Evolutionary conservation across 2,888 invertebrate species (phyloP).

Genomic region (Melangyna quadrimaculata): DNA sequence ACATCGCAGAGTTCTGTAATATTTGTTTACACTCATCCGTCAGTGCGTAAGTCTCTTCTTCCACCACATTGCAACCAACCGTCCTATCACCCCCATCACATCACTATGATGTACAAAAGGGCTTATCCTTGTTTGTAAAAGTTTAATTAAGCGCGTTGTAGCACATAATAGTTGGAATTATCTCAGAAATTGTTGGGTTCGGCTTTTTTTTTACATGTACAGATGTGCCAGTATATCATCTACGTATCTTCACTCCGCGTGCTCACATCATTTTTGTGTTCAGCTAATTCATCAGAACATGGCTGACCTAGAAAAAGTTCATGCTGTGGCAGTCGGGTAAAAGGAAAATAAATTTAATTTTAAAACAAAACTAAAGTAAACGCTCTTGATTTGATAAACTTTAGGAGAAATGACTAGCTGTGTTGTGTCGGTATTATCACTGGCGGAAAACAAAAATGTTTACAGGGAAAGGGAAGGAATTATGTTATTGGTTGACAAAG

Average conservation of each 20-base stretch:
- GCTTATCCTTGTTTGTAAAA: constrained; percentile 42
- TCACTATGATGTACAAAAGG: neutral
- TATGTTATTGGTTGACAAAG: no score
- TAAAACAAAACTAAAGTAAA: neutral
- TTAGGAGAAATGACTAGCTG: neutral
- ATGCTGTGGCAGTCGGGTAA: neutral
- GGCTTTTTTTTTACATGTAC: neutral
- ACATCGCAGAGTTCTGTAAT: constrained; percentile 7
- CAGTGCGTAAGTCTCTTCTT: constrained; percentile 36
- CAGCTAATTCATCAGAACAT: constrained; percentile 7
- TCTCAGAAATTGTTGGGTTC: constrained; percentile 10
- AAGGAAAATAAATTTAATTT: neutral
- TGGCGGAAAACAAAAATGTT: neutral
- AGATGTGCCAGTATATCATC: neutral
- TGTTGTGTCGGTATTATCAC: neutral
- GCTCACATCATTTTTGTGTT: constrained; percentile 31
- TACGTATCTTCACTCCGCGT: neutral
- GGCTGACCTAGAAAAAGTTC: constrained; percentile 45
- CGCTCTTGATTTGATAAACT: neutral
- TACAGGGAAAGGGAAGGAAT: no score
- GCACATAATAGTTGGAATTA: constrained; percentile 45
- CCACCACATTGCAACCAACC: neutral
- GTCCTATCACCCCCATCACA: no score
- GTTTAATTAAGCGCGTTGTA: constrained; percentile 63
- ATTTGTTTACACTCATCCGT: constrained; percentile 54